Evolutionary conservation across 2,888 invertebrate species (phyloP).

Genomic region (Allygus modestus): DNA sequence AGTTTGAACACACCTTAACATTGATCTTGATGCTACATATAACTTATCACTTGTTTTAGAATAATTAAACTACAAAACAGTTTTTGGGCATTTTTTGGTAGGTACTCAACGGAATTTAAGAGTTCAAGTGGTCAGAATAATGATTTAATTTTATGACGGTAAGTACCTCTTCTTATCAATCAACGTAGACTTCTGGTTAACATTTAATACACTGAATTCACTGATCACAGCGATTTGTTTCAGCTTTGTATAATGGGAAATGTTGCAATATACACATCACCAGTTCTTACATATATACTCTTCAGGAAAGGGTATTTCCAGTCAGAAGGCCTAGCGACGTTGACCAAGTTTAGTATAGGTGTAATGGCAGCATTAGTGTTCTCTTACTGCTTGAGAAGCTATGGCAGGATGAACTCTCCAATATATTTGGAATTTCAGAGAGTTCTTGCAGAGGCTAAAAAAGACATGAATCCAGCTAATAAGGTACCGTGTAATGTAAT

Average conservation of each 20-base stretch:
- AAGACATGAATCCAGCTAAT: conserved; percentile 74
- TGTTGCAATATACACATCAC: conserved; percentile 85
- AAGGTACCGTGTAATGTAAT: conserved; percentile 75
- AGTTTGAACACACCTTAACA: no score
- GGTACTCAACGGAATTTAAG: no score
- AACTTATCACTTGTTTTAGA: no score
- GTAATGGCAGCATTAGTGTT: conserved; percentile 82
- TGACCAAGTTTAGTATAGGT: conserved; percentile 81
- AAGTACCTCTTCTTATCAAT: no score
- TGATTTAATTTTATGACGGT: no score
- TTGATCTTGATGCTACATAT: no score
- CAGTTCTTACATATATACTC: conserved; percentile 84
- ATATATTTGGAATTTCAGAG: conserved; percentile 84
- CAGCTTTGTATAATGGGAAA: conserved; percentile 83
- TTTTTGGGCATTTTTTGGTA: no score
- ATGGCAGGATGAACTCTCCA: conserved; percentile 83
- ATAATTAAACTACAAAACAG: no score
- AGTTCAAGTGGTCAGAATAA: no score
- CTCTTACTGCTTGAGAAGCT: conserved; percentile 82
- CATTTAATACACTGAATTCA: no score
- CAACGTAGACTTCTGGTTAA: no score
- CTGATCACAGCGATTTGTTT: no score
- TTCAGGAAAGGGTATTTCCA: conserved; percentile 83
- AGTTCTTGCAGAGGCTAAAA: conserved; percentile 76
- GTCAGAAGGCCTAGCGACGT: conserved; percentile 77